Conservation (phyloP, 2,888 invertebrate species). For the Catotricha subobsoleta region DNA sequence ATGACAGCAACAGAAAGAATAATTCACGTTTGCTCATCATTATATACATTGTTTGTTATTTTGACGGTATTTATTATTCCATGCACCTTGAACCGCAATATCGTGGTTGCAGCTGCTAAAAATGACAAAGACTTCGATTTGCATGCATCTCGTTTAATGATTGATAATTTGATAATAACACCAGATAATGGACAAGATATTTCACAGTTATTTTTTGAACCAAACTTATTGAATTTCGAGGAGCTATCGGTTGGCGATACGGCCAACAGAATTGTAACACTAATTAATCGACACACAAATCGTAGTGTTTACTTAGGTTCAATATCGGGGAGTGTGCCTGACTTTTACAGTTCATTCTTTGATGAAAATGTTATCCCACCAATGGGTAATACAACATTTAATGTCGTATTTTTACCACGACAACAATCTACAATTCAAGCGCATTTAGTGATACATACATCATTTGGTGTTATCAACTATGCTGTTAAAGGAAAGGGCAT, state of each 20-base stretch:
- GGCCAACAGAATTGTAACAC: slow-evolving; percentile 65
- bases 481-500: slow-evolving; percentile 69
- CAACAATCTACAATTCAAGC: slow-evolving; percentile 76
- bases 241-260: slow-evolving; percentile 68
- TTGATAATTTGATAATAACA: too few species aligned
- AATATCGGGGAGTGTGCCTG: slow-evolving; percentile 82
- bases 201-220: slow-evolving; percentile 26
- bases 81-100: too few species aligned
- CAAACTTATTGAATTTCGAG: slow-evolving; percentile 35
- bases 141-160: too few species aligned
- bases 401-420: slow-evolving; percentile 87
- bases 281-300: slow-evolving; percentile 73
- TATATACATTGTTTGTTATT: too few species aligned
- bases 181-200: slow-evolving; percentile 4
- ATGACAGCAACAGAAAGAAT: too few species aligned
- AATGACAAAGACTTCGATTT: too few species aligned
- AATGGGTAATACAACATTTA: slow-evolving; percentile 83
- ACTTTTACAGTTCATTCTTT: slow-evolving; percentile 96
- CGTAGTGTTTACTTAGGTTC: slow-evolving; percentile 80
- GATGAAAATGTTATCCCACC: slow-evolving; percentile 88
- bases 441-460: slow-evolving; percentile 83
- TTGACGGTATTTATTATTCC: too few species aligned
- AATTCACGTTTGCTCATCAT: too few species aligned
- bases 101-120: too few species aligned
- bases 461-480: slow-evolving; percentile 78